Evolutionary conservation across 2,888 invertebrate genomes (phyloP).

Genomic region (Eupithecia subfuscata): DNA sequence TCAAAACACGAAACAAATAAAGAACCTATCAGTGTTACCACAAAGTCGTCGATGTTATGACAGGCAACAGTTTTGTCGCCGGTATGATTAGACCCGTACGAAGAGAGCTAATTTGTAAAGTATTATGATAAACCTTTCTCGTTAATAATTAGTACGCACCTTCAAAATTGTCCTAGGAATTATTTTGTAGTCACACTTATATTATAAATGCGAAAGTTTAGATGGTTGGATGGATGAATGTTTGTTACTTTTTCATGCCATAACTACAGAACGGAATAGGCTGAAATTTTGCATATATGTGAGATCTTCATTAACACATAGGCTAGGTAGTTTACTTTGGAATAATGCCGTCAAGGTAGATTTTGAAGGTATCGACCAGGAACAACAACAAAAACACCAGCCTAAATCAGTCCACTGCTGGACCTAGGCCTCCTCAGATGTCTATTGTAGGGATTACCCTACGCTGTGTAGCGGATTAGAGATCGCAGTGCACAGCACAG

Average conservation of each 20-base stretch:
- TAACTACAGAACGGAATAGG: neutral
- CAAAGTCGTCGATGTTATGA: neutral
- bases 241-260: neutral
- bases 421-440: too few species aligned
- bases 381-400: too few species aligned
- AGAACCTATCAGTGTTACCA: neutral
- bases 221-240: neutral
- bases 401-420: too few species aligned
- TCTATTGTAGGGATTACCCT: too few species aligned
- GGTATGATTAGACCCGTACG: neutral
- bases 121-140: neutral
- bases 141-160: neutral
- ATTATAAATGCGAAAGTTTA: neutral
- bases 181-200: neutral
- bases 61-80: constrained; percentile 6
- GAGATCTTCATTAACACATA: neutral
- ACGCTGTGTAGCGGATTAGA: too few species aligned
- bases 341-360: too few species aligned
- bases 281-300: neutral
- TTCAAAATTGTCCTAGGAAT: neutral
- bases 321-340: too few species aligned
- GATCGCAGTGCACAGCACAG: too few species aligned
- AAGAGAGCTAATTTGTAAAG: neutral
- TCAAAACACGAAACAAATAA: too few species aligned
- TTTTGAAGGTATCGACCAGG: too few species aligned